Evolutionary conservation across 2,113 vertebrate species (phyloP).

Genomic region (Dermatemys mawii): DNA sequence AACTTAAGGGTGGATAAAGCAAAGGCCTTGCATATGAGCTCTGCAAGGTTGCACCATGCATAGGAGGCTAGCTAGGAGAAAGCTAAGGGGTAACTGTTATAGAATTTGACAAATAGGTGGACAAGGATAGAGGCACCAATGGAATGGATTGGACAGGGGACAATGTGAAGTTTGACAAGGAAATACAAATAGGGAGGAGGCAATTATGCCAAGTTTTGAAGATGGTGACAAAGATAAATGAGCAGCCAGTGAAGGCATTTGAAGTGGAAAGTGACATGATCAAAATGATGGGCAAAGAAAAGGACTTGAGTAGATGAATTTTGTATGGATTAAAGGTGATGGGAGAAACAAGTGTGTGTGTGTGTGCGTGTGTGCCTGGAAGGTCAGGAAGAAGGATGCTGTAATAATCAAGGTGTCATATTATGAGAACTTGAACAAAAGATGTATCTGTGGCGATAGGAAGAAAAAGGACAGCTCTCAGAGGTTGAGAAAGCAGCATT

Average conservation of each 20-base stretch:
- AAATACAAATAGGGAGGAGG: not conserved
- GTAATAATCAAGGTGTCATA: not conserved
- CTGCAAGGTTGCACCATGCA: not conserved
- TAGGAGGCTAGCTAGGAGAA: not conserved
- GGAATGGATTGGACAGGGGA: not conserved
- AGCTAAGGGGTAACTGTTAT: accelerated
- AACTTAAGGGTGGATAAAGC: not conserved
- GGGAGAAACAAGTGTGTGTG: not conserved
- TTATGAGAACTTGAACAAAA: not conserved
- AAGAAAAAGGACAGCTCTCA: not conserved
- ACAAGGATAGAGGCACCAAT: not conserved
- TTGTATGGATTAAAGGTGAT: accelerated
- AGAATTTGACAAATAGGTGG: not conserved
- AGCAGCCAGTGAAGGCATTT: not conserved
- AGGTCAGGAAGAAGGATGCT: not conserved
- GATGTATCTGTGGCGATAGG: not conserved
- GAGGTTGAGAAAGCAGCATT: not conserved
- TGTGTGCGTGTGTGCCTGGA: not conserved
- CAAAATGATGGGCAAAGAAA: not conserved
- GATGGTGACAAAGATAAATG: accelerated
- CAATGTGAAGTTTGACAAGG: not conserved
- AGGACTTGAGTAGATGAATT: not conserved
- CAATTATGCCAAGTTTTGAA: not conserved
- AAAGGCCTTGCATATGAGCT: not conserved
- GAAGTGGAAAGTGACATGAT: not conserved